phyloP scores from a whole-genome alignment of 2,113 vertebrate species.

The Rana temporaria region DNA sequence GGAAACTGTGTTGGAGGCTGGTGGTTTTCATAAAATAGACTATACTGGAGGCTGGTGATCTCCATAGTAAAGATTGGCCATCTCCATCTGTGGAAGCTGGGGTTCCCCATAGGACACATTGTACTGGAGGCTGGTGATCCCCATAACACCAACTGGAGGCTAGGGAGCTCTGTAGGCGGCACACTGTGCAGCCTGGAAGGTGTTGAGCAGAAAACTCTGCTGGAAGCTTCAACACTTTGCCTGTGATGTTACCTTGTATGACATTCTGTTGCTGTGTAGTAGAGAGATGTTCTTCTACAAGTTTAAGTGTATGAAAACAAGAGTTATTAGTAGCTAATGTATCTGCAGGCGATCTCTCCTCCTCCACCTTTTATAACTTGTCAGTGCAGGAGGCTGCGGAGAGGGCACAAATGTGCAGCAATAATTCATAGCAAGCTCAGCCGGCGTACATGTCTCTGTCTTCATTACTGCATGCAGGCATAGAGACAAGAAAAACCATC shows the following conservation, averaged over 20 bases:
- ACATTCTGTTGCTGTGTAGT: constrained; percentile 27
- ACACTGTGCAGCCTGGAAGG: background rate
- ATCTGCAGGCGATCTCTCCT: constrained; percentile 21
- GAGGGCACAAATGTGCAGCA: constrained; percentile 7
- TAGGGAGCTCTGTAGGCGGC: background rate
- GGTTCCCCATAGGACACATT: too few relatives aligned
- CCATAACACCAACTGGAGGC: background rate
- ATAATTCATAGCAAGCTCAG: constrained; percentile 4
- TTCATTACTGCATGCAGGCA: background rate
- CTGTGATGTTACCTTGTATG: constrained; percentile 45
- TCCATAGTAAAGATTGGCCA: too few relatives aligned
- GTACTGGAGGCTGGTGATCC: background rate
- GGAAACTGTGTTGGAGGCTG: too few relatives aligned
- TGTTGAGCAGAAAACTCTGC: background rate
- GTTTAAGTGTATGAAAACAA: constrained; percentile 30
- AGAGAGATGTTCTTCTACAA: constrained; percentile 20
- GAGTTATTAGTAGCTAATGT: constrained; percentile 43
- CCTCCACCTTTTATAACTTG: constrained; percentile 25
- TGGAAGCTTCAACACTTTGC: background rate
- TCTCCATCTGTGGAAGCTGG: too few relatives aligned
- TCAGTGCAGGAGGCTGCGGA: constrained; percentile 7
- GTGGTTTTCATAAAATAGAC: too few relatives aligned
- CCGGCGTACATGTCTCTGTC: background rate
- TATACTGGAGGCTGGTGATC: too few relatives aligned
- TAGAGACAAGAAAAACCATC: background rate